Conservation (phyloP, 1,140 invertebrate genomes). For the Drosophila suzukii region DNA sequence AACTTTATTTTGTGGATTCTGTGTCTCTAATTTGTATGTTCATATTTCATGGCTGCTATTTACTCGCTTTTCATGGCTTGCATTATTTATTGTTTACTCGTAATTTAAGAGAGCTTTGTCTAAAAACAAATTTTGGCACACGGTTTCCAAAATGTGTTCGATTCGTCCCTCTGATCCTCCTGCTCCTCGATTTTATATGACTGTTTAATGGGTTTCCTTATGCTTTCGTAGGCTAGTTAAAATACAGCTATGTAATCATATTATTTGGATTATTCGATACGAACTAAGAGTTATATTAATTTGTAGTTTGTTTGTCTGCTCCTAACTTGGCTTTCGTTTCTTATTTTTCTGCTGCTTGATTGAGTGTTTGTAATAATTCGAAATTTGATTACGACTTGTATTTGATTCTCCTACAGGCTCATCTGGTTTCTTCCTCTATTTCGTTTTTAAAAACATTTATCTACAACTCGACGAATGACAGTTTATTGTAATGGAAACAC, state of each 20-base stretch:
- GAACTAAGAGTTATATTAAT: constrained; percentile 67
- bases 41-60: constrained; percentile 53
- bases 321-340: constrained; percentile 40
- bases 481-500: constrained; percentile 76
- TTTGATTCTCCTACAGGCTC: constrained; percentile 66
- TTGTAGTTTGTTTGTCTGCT: constrained; percentile 71
- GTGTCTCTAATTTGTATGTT: constrained; percentile 38
- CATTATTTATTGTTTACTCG: constrained; percentile 66
- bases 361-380: constrained; percentile 49
- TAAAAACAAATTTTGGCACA: constrained; percentile 79
- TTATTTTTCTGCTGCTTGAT: constrained; percentile 22
- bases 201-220: constrained; percentile 49
- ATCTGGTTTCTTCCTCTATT: constrained; percentile 14
- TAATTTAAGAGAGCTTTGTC: constrained; percentile 65
- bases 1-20: constrained; percentile 36
- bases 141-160: constrained; percentile 72
- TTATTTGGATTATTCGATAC: constrained; percentile 69
- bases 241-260: constrained; percentile 72
- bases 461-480: constrained; percentile 72
- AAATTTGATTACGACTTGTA: constrained; percentile 74
- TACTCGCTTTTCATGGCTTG: constrained; percentile 43
- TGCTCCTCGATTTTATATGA: constrained; percentile 5
- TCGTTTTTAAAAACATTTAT: constrained; percentile 75
- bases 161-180: constrained; percentile 14
- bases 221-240: constrained; percentile 65